Evolutionary conservation across 2,797 vertebrate species (phyloP).

Genomic region (Falco rusticolus): DNA sequence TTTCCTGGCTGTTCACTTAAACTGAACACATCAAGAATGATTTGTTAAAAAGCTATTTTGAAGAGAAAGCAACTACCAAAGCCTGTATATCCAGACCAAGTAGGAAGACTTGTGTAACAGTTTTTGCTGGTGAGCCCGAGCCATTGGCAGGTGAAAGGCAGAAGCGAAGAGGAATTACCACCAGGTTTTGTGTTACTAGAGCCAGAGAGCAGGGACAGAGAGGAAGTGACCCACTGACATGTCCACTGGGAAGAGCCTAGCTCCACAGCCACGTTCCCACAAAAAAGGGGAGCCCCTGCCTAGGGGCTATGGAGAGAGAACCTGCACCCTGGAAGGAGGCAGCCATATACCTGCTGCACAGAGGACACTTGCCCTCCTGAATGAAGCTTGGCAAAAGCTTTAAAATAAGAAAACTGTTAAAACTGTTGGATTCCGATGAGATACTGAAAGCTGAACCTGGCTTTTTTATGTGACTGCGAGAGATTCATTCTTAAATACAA

Average conservation of each 20-base stretch:
- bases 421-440: neutral
- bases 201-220: neutral
- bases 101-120: neutral
- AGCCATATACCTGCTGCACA: neutral
- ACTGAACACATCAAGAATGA: neutral
- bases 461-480: neutral
- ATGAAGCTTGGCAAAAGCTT: neutral
- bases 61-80: neutral
- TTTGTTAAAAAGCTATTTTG: neutral
- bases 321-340: neutral
- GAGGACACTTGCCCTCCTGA: neutral
- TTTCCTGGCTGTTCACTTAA: neutral
- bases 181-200: neutral
- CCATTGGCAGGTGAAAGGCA: neutral
- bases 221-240: rapidly evolving
- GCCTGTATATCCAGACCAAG: neutral
- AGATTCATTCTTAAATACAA: slow-evolving; percentile 18
- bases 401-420: neutral
- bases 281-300: neutral
- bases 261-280: rapidly evolving
- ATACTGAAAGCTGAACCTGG: slow-evolving; percentile 2
- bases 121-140: neutral
- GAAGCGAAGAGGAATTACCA: neutral
- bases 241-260: neutral
- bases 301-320: rapidly evolving